phyloP scores from a whole-genome alignment of 1,140 invertebrate genomes.

The Prorops nasuta region DNA sequence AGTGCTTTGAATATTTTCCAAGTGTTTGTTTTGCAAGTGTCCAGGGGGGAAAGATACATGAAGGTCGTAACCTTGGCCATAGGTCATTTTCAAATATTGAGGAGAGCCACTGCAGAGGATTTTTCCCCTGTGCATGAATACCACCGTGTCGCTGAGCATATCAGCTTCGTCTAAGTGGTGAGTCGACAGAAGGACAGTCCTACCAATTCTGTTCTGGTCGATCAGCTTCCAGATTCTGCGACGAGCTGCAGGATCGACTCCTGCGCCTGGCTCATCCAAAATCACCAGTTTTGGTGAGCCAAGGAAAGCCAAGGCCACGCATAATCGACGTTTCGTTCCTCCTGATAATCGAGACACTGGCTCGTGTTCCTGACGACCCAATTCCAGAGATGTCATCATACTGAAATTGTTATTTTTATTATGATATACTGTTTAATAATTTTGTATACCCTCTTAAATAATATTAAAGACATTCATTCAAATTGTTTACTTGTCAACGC shows the following conservation, averaged over 20 bases:
- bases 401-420: too few species aligned
- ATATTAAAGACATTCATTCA: too few species aligned
- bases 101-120: constrained; percentile 62
- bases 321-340: constrained; percentile 63
- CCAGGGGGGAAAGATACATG: constrained; percentile 52
- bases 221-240: constrained; percentile 77
- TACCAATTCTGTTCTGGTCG: constrained; percentile 62
- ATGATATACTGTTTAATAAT: too few species aligned
- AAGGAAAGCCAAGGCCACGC: constrained; percentile 72
- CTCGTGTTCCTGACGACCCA: constrained; percentile 58
- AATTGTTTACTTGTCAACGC: constrained; percentile 56
- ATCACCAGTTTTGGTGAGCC: constrained; percentile 80
- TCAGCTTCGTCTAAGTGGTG: constrained; percentile 71
- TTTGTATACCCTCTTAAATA: too few species aligned
- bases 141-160: constrained; percentile 64
- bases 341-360: constrained; percentile 62
- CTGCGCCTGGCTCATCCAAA: constrained; percentile 80
- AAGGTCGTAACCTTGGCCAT: constrained; percentile 76
- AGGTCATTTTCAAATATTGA: constrained; percentile 71
- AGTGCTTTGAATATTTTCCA: constrained; percentile 49
- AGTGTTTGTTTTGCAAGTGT: constrained; percentile 25
- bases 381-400: constrained; percentile 59
- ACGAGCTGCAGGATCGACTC: constrained; percentile 75
- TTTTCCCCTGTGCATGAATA: constrained; percentile 66
- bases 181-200: constrained; percentile 71